Evolutionary conservation across 1,140 invertebrate genomes (phyloP), one percentile per base, ranked within the genome.

Genomic region (Aplysia californica): DNA sequence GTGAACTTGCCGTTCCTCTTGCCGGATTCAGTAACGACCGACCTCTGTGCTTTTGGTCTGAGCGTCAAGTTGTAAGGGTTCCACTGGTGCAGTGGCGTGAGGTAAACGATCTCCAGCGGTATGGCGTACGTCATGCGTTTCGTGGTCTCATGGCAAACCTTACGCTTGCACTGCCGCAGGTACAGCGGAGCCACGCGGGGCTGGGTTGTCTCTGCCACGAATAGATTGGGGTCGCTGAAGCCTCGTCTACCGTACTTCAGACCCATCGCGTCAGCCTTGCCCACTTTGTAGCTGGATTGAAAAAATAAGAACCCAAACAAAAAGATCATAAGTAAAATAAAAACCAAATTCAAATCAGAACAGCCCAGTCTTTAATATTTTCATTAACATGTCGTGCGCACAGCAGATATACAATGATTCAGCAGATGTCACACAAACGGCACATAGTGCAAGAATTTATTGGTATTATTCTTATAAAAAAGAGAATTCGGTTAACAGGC

Each of bases 81-180:
- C 85, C 85, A 87, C 31, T 39, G 69, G 3, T 72, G 41, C n/a
- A 87, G 73, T 1, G 85, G 85, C 21, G 85, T 87, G n/a, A 84
- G 41, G 69, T 80, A 87, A 23, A 87, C 79, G 23, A 87, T 75
- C 72, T 87, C 85, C 23, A 87, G 61, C 5, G 85, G 85, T 4
- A 87, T 81, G 31, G 85, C 84, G 61, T 86, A 86, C 0, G 80
- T 82, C 29, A 78, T 75, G 31, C 79, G 35, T 15, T 77, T 70
- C 1, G 33, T 68, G 38, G 78, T 56, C 0, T 44, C 73, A 31
- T 31, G 36, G 58, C 82, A 84, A 0, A 68, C 73, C 5, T 26
- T 59, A 41, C 68, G 72, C 38, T 35, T 29, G 64, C 79, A 77
- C 29, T 77, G 33, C 21, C 56, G 29, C 21, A 72, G 26, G 15